phyloP scores from a whole-genome alignment of 2,113 vertebrate species.

The Condylura cristata region DNA sequence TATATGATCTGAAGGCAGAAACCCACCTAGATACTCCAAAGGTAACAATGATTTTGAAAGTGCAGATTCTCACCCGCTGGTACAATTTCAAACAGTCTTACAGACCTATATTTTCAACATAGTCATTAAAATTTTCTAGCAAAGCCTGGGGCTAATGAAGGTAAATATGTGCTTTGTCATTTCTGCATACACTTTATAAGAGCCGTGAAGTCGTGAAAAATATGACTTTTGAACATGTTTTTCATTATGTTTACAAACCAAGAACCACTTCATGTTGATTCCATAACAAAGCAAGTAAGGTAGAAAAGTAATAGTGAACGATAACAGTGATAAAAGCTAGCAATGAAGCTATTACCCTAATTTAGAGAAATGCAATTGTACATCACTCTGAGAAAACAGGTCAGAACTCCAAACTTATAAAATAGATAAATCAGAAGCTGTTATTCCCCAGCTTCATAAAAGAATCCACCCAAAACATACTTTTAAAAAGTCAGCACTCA shows the following conservation, averaged over 20 bases:
- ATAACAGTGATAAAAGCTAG: slow-evolving; percentile 47
- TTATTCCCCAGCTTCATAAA: slow-evolving; percentile 64
- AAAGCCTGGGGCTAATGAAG: slow-evolving; percentile 23
- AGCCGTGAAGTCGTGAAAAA: slow-evolving; percentile 26
- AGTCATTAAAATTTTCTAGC: slow-evolving; percentile 55
- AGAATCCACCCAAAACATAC: slow-evolving; percentile 42
- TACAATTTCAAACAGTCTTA: background rate
- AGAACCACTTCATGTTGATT: slow-evolving; percentile 38
- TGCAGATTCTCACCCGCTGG: background rate
- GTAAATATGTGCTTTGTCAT: background rate
- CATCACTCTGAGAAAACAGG: slow-evolving; percentile 33
- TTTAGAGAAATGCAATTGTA: background rate
- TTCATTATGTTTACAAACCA: slow-evolving; percentile 60
- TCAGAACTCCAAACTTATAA: slow-evolving; percentile 40
- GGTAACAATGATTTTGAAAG: background rate
- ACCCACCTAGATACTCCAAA: background rate
- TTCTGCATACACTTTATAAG: background rate
- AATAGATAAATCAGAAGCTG: slow-evolving; percentile 57
- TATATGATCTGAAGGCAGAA: background rate
- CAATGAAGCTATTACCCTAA: background rate
- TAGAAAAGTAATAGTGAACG: slow-evolving; percentile 23
- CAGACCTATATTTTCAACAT: background rate
- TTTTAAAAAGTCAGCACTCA: slow-evolving; percentile 12
- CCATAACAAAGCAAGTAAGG: background rate
- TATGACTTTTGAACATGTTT: slow-evolving; percentile 47